Evolutionary conservation across 2,797 vertebrate genomes (phyloP).

Genomic region (Spinus olivaceus): DNA sequence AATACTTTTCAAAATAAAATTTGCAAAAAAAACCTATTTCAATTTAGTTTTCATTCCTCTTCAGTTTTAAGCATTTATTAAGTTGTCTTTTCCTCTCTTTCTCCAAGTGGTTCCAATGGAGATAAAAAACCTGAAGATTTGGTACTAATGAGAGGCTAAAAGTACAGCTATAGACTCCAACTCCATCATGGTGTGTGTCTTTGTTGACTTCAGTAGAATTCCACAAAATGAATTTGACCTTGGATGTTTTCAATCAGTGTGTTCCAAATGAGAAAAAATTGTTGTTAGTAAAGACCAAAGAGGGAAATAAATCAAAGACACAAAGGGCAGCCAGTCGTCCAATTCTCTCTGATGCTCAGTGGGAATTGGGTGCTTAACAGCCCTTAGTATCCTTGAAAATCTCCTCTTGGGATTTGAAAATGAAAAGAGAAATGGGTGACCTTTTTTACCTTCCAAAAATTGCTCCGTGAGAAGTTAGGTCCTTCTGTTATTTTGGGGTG

Average conservation of each 20-base stretch:
- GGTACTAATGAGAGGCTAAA: slow-evolving; percentile 43
- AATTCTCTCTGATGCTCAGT: slow-evolving; percentile 56
- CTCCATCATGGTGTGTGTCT: slow-evolving; percentile 41
- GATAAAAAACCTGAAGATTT: not conserved
- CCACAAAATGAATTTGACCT: slow-evolving; percentile 60
- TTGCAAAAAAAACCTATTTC: not conserved
- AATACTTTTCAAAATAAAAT: not conserved
- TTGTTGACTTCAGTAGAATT: slow-evolving; percentile 60
- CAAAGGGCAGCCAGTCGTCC: slow-evolving; percentile 62
- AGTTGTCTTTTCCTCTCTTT: not conserved
- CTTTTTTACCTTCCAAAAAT: slow-evolving; percentile 54
- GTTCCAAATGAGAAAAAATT: slow-evolving; percentile 68
- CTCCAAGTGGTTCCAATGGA: not conserved
- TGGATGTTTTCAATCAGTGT: slow-evolving; percentile 65
- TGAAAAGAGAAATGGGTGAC: slow-evolving; percentile 36
- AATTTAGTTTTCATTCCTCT: not conserved
- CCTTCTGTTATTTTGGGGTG: not conserved
- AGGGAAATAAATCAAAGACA: slow-evolving; percentile 67
- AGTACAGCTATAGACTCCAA: slow-evolving; percentile 30
- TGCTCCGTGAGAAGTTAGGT: not conserved
- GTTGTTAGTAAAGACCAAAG: slow-evolving; percentile 66
- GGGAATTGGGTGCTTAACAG: slow-evolving; percentile 67
- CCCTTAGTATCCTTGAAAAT: slow-evolving; percentile 63
- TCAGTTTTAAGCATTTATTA: not conserved
- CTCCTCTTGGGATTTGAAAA: slow-evolving; percentile 52